Evolutionary conservation across 2,797 vertebrate species (phyloP).

Genomic region (Chelon auratus): DNA sequence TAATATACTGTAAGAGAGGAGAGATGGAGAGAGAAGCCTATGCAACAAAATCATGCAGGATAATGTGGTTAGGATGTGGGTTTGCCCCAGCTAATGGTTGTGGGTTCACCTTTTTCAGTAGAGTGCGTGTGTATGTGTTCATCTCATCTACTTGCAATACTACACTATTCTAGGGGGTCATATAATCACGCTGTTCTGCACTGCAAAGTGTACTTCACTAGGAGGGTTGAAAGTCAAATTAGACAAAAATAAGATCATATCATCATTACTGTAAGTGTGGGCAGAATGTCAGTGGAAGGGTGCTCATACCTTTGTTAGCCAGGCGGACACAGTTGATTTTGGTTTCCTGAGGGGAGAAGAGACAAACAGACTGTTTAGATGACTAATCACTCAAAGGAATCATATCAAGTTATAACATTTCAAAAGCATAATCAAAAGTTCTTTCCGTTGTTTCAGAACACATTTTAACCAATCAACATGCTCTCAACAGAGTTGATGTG

Average conservation of each 20-base stretch:
- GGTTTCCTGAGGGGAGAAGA: slow-evolving; percentile 89
- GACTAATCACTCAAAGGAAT: background rate
- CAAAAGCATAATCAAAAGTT: too few relatives aligned
- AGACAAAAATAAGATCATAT: background rate
- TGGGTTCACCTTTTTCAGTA: slow-evolving; percentile 22
- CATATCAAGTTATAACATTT: background rate
- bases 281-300: slow-evolving; percentile 55
- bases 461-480: too few relatives aligned
- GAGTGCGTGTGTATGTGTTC: slow-evolving; percentile 25
- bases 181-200: background rate
- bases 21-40: slow-evolving; percentile 19
- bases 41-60: slow-evolving; percentile 62
- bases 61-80: slow-evolving; percentile 38
- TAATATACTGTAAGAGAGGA: slow-evolving; percentile 2
- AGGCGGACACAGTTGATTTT: slow-evolving; percentile 98
- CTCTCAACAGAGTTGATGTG: too few relatives aligned
- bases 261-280: background rate
- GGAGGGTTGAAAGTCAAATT: background rate
- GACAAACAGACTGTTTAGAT: slow-evolving; percentile 17
- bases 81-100: slow-evolving; percentile 20
- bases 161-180: background rate
- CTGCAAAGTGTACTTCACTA: background rate
- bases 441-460: too few relatives aligned
- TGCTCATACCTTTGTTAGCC: slow-evolving; percentile 96
- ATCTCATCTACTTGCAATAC: slow-evolving; percentile 5